Evolutionary conservation across 2,113 vertebrate species (phyloP).

Genomic region (Hassar affinis): DNA sequence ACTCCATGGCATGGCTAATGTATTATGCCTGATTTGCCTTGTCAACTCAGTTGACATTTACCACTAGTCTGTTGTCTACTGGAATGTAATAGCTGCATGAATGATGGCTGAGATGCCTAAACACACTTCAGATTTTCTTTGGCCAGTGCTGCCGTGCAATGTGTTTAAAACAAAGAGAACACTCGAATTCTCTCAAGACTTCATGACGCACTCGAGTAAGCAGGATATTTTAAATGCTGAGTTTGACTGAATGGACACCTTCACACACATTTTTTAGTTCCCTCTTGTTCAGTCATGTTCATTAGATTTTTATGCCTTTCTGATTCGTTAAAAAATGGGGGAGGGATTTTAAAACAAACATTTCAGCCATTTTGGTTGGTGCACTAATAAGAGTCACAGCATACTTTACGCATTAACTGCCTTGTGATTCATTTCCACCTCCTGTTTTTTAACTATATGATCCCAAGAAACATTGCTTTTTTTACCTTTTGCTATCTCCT

Average conservation of each 20-base stretch:
- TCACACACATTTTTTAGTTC: neutral
- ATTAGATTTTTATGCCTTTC: neutral
- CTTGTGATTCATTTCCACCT: neutral
- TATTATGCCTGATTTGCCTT: slow-evolving; percentile 22
- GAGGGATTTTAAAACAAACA: no score
- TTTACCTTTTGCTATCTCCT: neutral
- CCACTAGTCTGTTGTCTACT: slow-evolving; percentile 2
- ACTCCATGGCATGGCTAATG: slow-evolving; percentile 12
- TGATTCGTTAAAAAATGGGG: neutral
- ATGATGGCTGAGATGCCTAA: neutral
- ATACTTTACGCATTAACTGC: neutral
- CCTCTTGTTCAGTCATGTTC: neutral
- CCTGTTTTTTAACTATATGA: slow-evolving; percentile 1
- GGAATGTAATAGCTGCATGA: slow-evolving; percentile 17
- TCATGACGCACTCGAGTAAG: neutral
- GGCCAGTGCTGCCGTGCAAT: neutral
- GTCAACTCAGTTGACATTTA: slow-evolving; percentile 1
- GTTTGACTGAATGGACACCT: neutral
- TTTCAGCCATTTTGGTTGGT: neutral
- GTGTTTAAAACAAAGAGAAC: neutral
- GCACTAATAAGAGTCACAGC: neutral
- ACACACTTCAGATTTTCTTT: slow-evolving; percentile 1
- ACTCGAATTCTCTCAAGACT: neutral
- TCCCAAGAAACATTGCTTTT: slow-evolving; percentile 10
- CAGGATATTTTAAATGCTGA: neutral